Base-by-base conservation (phyloP, 2,113 vertebrate genomes). In the Narcine bancroftii region DNA sequence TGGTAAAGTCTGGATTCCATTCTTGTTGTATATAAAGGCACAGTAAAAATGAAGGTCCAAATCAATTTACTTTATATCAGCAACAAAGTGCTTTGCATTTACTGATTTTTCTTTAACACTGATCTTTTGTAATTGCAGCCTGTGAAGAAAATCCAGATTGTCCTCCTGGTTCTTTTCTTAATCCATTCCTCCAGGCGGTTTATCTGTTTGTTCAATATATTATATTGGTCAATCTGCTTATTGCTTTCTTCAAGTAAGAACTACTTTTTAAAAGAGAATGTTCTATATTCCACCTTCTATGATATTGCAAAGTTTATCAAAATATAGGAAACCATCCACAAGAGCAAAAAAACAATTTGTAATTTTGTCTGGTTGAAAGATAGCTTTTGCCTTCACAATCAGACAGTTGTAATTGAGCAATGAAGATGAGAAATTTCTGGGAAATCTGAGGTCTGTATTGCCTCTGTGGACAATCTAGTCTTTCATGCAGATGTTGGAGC, bases 141-240 rank as follows among this genome's bases (percentile, higher is more conserved):
- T 99, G 98, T 93, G 93, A 93, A 71, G 93, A 93, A 0, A 3
- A 94, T 2, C 13, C 93, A 0, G 92, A 96, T 0, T 99, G 99
- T 93, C 96, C 97, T 92, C 96, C 98, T 11, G 98, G 97, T 7
- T 96, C 97, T 69, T 99, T 99, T 92, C 95, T 99, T 36, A 97
- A 97, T 0, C 97, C 97, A 0, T 97, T 98, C 93, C 97, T 99
- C 73, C 98, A 99, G 95, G 99, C 97, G 0, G 98, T 99, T 85
- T 99, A 99, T 93, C 96, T 99, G 92, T 99, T 99, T 92, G 96
- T 99, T 93, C 99, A 99, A 89, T 99, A 99, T 83, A 98, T 99
- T 95, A 99, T 99, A 95, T 98, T 99, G 98, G 98, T 99, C 96
- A 99, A 99, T 94, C 95, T 99, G 92, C 96, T 99, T 92, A 99